Conservation (phyloP, 2,888 invertebrate species). For the Leptinotarsa peninsularis region DNA sequence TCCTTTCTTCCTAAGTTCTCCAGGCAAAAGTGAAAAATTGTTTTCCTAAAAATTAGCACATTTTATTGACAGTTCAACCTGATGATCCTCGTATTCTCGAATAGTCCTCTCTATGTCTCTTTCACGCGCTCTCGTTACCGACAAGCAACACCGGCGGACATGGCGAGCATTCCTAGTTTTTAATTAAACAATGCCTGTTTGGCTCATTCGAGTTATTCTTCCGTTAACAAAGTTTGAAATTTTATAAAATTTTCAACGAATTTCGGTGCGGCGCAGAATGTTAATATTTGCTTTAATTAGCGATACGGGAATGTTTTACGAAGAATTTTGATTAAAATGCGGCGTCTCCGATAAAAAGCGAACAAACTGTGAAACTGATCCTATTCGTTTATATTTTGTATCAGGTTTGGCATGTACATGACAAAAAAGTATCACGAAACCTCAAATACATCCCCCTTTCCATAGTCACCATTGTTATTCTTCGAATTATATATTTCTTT, state of each 20-base stretch:
- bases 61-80: neutral
- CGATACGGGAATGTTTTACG: conserved; percentile 2
- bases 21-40: too few relatives aligned
- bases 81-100: neutral
- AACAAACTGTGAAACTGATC: too few relatives aligned
- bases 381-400: neutral
- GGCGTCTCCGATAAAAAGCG: neutral
- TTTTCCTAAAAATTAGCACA: neutral
- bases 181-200: conserved; percentile 27
- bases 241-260: conserved; percentile 26
- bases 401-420: neutral
- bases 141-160: neutral
- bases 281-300: conserved; percentile 14
- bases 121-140: neutral
- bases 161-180: conserved; percentile 27
- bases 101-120: neutral
- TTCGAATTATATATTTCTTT: too few relatives aligned
- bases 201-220: conserved; percentile 17
- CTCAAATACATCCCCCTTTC: too few relatives aligned
- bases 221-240: conserved; percentile 26
- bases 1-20: too few relatives aligned
- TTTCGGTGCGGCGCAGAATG: conserved; percentile 7
- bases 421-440: too few relatives aligned
- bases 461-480: too few relatives aligned
- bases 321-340: conserved; percentile 3